Evolutionary conservation across 2,797 vertebrate genomes (phyloP), one percentile per base, ranked within the genome.

Genomic region (Chiroxiphia lanceolata): DNA sequence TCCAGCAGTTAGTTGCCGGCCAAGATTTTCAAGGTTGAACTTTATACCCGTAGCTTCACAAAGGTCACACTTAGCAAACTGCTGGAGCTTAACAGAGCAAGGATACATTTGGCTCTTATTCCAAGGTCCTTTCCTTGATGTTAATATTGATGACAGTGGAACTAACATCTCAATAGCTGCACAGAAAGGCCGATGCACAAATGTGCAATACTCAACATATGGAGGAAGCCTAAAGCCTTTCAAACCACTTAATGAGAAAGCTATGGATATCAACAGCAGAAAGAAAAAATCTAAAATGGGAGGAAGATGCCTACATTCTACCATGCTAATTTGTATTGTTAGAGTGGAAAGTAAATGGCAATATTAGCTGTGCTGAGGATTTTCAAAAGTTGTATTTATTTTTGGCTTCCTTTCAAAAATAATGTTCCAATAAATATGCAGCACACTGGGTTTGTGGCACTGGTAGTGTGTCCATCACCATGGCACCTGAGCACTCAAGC

Each of bases 401-500:
- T 90, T 44, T 56, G 6, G 20, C 67, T 96, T 92, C 67, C 74
- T 91, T 92, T 87, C 76, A 85, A 89, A 95, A 87, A 74, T 40
- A 74, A 40, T 77, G 33, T 77, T 93, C 60, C 44, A 81, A 85
- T 89, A 71, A 74, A 84, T 77, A 85, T 74, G 48, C 36, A 83
- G 64, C 60, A 75, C 8, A 63, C 54, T 81, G 74, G 20, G 40
- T 65, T 88, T 92, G 51, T 94, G 85, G 85, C 91, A 84, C 63
- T 31, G 70, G 64, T 76, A 79, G 34, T 31, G 47, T 70, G 63
- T 79, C 5, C 85, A 91, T 94, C 91, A 89, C 95, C 74, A 88
- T 70, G 80, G 91, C 57, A 84, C 93, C 83, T 95, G 78, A 91
- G 88, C 78, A 92, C 16, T 93, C 85, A 94, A 89, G 93, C 83